Percentiles rank a stretch among this genome's conserved stretches.
Evolutionary conservation across 2,113 vertebrate species (phyloP).

Genomic region (Neopipo cinnamomea): DNA sequence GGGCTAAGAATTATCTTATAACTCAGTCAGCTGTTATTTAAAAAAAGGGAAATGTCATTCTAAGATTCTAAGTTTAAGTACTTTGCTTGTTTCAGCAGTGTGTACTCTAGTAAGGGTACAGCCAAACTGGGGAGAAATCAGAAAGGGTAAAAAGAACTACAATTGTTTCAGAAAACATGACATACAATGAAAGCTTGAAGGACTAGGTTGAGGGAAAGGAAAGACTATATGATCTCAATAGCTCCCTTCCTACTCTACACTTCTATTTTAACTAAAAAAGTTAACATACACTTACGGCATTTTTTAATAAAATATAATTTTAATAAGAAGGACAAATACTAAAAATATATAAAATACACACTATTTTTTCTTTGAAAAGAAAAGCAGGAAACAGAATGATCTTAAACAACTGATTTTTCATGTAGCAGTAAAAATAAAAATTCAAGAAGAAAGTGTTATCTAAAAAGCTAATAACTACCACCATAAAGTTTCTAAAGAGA

Average conservation of each 20-base stretch:
- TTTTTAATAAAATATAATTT: background rate
- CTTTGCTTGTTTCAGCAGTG: background rate
- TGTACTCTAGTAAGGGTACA: background rate
- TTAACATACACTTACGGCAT: background rate
- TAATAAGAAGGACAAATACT: background rate
- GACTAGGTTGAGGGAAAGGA: background rate
- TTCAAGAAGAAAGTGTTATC: background rate
- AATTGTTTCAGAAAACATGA: background rate
- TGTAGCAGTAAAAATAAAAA: background rate
- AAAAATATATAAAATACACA: background rate
- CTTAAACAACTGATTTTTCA: background rate
- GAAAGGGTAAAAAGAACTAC: background rate
- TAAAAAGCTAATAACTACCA: background rate
- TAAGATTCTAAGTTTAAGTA: background rate
- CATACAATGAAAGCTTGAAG: background rate
- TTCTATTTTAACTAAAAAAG: background rate
- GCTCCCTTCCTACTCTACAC: background rate
- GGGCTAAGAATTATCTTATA: background rate
- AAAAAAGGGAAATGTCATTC: background rate
- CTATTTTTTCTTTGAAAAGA: background rate
- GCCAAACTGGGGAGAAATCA: background rate
- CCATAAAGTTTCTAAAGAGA: background rate
- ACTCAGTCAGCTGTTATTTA: background rate
- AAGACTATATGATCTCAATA: background rate
- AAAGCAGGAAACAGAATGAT: background rate